Evolutionary conservation across 2,797 vertebrate species (phyloP), one percentile per base, ranked within the genome.

Genomic region (Protonibea diacanthus): DNA sequence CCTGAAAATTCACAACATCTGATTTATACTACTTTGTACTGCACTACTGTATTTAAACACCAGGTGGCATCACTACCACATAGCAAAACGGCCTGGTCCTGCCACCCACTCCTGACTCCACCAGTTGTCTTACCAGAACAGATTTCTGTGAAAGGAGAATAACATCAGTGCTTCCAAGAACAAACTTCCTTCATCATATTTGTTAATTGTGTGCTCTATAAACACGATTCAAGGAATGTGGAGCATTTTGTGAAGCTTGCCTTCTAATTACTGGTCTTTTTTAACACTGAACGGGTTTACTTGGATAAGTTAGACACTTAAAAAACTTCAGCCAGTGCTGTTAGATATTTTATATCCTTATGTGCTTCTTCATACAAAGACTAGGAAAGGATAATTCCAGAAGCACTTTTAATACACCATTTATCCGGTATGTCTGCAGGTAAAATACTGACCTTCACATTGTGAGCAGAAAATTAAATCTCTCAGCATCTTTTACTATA

Each of bases 61-160:
- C 84, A 90, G 92, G 86, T 84, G 93, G 92, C 83, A 67, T 76
- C 85, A 86, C 71, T 76, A 59, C 77, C 72, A 49, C 67, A 86
- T n/a, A 78, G 75, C 74, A 33, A 23, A 76, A 65, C 62, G 12
- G 44, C 76, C 60, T 69, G 49, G 20, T 63, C 14, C 44, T 62
- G 40, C 27, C 64, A 52, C 67, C 69, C 55, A 75, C 68, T 61
- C 63, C 66, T 44, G 71, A 21, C 82, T 86, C 67, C 29, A 49
- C 33, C 67, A 48, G 44, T 74, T 82, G 66, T 78, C 60, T 74
- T 76, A 47, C 58, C 75, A 79, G 27, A 64, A 82, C 71, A 75
- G 58, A 63, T 21, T 47, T 64, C 76, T 20, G 42, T 18, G 29
- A 72, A 74, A 57, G 33, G 40, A 68, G 20, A 18, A 74, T 12